Evolutionary conservation across 2,888 invertebrate genomes (phyloP).

Genomic region (Agapetus fuscipes): DNA sequence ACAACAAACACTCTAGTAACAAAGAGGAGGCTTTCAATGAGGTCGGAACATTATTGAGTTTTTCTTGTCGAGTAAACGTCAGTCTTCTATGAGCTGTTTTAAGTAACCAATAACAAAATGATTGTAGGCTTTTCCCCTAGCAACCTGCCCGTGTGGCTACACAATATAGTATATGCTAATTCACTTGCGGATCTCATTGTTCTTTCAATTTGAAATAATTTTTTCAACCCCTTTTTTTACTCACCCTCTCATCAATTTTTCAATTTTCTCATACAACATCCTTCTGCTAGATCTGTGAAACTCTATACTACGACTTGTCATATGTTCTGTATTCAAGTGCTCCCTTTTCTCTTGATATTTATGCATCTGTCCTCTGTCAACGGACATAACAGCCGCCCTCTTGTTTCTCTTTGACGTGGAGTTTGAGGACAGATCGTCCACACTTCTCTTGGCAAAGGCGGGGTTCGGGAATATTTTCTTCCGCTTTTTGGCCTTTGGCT

Average conservation of each 20-base stretch:
- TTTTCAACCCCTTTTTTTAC: too few relatives aligned
- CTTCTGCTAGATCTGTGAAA: slow-evolving; percentile 53
- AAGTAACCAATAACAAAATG: too few relatives aligned
- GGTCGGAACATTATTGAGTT: too few relatives aligned
- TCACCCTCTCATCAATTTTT: slow-evolving; percentile 52
- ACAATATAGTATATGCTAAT: too few relatives aligned
- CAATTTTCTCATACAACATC: slow-evolving; percentile 52
- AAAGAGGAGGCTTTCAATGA: too few relatives aligned
- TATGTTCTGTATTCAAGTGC: slow-evolving; percentile 29
- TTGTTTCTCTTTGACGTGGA: slow-evolving; percentile 5
- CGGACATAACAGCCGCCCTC: slow-evolving; percentile 24
- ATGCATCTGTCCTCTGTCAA: slow-evolving; percentile 35
- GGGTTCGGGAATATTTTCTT: slow-evolving; percentile 38
- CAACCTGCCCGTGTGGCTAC: too few relatives aligned
- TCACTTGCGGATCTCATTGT: too few relatives aligned
- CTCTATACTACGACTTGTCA: slow-evolving; percentile 32
- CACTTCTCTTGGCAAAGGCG: slow-evolving; percentile 42
- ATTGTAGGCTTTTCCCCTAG: too few relatives aligned
- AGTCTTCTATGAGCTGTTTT: too few relatives aligned
- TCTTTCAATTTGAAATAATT: too few relatives aligned
- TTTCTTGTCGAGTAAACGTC: too few relatives aligned
- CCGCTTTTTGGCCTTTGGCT: neutral
- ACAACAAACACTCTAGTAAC: too few relatives aligned
- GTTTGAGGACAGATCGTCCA: slow-evolving; percentile 21
- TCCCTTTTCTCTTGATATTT: slow-evolving; percentile 28